Evolutionary conservation across 2,113 vertebrate species (phyloP), one percentile per base, ranked within the genome.

Genomic region (Oreotragus oreotragus): DNA sequence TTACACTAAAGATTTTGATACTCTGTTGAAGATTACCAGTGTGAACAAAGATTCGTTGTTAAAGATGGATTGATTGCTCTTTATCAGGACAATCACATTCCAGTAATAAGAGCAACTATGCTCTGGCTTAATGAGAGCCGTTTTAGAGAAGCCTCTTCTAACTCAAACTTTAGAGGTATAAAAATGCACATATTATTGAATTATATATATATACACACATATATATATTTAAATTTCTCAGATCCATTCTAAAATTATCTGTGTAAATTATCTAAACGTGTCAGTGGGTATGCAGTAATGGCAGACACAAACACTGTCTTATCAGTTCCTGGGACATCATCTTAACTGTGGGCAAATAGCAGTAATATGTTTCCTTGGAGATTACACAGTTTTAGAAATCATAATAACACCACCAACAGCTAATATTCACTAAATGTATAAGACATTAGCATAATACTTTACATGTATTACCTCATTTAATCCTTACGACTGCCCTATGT

Each of bases 1-100:
- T 90, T 94, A 92, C 79, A 95, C 76, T 90, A 76, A 92, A 97
- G 95, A 93, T 93, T 97, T 94, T 90, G 85, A 85, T 96, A 85
- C 88, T 95, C 91, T 90, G 1, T 66, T 88, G 60, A 91, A 92
- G 86, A 95, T 90, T 57, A n/a, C 76, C 49, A 94, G 0, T 76
- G 90, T 11, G 58, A 93, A 91, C 81, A 91, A 95, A 87, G 84
- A 57, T 79, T 62, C 84, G 84, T 92, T 95, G 88, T 96, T 51
- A 62, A 21, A 62, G 60, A 86, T 27, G 17, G 10, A 60, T 62
- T 33, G 10, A 60, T 62, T 33, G 6, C 23, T 85, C 14, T 91
- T 64, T 90, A 80, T 87, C 43, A 94, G 39, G 39, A 90, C 88
- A 77, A 83, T 92, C 51, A 58, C 58, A 70, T 60, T 51, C 30